Base-by-base conservation (phyloP, 2,888 invertebrate genomes). In the Slavum lentiscoides region DNA sequence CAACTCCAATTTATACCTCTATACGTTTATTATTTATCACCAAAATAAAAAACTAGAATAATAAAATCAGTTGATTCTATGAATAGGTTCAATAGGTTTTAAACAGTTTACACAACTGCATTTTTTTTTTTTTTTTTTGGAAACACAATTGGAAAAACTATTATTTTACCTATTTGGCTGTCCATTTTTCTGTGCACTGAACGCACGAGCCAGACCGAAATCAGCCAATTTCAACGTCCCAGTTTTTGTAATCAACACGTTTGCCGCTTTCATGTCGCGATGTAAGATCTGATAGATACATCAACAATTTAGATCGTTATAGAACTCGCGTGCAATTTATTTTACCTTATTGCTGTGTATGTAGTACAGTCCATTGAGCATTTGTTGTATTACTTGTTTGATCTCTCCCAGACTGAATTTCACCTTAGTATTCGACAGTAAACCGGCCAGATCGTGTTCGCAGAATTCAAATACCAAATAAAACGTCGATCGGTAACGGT, bases 261-360 rank as follows among this genome's bases (percentile, higher is more conserved):
- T 99, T 0, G 98, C 98, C 13, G 99, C 97, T 88, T 99, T 99
- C 98, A 99, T 98, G 85, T 99, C 99, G 84, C 97, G 90, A 85
- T 97, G 97, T 0, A 97, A 87, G 83, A 96, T 95, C 90, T 90
- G 83, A 73, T 83, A 81, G 19, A 59, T 61, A 49, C n/a, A 49
- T n/a, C 23, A 77, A 21, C 5, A 49, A 19, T 55, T 58, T 58
- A 43, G 21, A 72, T 53, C 37, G 30, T 49, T 13, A 61, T 2
- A 8, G n/a, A 30, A 77, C 23, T 23, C 19, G 17, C 7, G 59
- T 5, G 19, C 11, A 55, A 55, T 49, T 8, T 19, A 21, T n/a
- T 68, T 49, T 85, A 91, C 91, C 87, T 96, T 97, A 86, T 96
- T 97, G 85, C 93, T 95, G 86, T 99, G 98, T 85, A 99, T 97